Percentiles rank a stretch among this genome's conserved stretches.
phyloP scores from a whole-genome alignment of 2,888 invertebrate species.

The Lepetodrilus schrolli region DNA sequence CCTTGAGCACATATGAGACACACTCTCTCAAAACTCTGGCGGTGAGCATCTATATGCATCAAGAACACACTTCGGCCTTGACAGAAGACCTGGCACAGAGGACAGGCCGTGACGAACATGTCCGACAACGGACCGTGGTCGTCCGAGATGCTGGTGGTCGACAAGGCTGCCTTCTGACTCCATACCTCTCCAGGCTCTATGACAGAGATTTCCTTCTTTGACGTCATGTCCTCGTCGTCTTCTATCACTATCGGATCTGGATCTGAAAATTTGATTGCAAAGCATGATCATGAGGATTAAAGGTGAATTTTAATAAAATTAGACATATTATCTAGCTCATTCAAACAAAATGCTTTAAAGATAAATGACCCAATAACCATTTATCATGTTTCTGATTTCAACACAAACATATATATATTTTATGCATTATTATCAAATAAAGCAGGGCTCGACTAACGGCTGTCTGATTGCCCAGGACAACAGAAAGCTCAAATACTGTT shows the following conservation, averaged over 20 bases:
- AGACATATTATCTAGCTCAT: no score
- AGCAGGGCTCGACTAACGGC: no score
- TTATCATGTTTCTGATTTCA: no score
- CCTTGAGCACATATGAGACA: constrained; percentile 32
- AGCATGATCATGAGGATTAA: no score
- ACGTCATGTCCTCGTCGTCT: constrained; percentile 7
- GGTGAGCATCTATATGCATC: constrained; percentile 32
- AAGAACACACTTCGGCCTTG: constrained; percentile 1
- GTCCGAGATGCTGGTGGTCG: no score
- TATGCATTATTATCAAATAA: no score
- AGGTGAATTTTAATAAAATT: no score
- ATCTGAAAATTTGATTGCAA: neutral
- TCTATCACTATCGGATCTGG: constrained; percentile 22
- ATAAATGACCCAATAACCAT: no score
- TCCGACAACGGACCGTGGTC: neutral
- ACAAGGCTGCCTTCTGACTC: neutral
- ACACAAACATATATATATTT: no score
- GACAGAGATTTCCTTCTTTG: neutral
- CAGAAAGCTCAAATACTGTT: no score
- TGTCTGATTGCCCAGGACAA: no score
- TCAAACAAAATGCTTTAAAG: no score
- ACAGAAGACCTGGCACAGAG: constrained; percentile 5
- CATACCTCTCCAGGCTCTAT: constrained; percentile 12
- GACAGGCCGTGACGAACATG: constrained; percentile 17
- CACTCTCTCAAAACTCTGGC: constrained; percentile 2